Conservation (phyloP, 2,113 vertebrate species). For the Zosterops pallidus region DNA sequence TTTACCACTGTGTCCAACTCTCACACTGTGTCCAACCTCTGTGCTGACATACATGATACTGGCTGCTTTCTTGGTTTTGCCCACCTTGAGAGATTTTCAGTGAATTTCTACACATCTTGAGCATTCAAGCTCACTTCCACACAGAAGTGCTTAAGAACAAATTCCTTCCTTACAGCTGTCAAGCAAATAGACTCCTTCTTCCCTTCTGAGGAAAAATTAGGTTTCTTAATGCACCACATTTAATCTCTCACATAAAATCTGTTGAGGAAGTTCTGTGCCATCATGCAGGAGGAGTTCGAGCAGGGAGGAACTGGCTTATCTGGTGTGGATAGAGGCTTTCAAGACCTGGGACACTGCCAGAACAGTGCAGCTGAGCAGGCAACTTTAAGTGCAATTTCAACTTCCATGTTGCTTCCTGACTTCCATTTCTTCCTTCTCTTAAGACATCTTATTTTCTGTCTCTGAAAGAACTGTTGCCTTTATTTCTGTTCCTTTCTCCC, state of each 20-base stretch:
- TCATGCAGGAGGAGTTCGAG: background rate
- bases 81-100: background rate
- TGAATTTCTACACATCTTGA: background rate
- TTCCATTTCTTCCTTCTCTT: background rate
- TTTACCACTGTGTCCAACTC: background rate
- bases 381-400: background rate
- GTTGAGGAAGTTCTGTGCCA: background rate
- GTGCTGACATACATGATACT: background rate
- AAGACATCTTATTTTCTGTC: background rate
- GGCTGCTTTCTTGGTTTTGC: background rate
- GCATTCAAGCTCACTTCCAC: background rate
- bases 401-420: background rate
- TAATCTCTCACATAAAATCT: background rate
- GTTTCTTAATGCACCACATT: background rate
- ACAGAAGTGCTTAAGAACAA: background rate
- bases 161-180: background rate
- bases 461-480: background rate
- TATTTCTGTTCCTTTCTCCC: background rate
- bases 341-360: background rate
- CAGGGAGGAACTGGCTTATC: constrained; percentile 12
- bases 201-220: background rate
- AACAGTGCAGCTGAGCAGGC: background rate
- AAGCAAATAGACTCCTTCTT: background rate
- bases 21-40: background rate
- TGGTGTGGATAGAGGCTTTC: constrained; percentile 2